Evolutionary conservation across 2,888 invertebrate genomes (phyloP).

Genomic region (Agrilus cyanescens): DNA sequence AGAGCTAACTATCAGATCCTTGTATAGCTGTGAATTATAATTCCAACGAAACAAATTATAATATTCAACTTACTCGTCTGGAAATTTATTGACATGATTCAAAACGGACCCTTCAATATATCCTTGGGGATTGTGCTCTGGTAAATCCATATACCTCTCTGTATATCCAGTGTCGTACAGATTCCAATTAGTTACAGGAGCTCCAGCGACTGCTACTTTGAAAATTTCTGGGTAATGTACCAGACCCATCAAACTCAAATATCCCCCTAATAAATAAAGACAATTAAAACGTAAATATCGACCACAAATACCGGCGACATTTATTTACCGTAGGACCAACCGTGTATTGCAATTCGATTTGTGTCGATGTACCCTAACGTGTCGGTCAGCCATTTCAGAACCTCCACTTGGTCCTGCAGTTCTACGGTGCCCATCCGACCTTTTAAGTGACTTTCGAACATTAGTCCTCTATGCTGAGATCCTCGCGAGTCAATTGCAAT

Average conservation of each 20-base stretch:
- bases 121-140: slow-evolving; percentile 61
- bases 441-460: slow-evolving; percentile 84
- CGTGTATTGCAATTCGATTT: slow-evolving; percentile 86
- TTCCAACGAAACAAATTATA: neutral
- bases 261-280: slow-evolving; percentile 52
- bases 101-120: slow-evolving; percentile 79
- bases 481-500: slow-evolving; percentile 92
- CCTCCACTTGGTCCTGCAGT: slow-evolving; percentile 85
- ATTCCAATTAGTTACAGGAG: slow-evolving; percentile 95
- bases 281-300: neutral
- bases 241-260: slow-evolving; percentile 87
- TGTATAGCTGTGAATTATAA: too few species aligned
- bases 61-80: slow-evolving; percentile 77
- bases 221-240: slow-evolving; percentile 88
- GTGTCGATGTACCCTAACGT: slow-evolving; percentile 83
- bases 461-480: slow-evolving; percentile 82
- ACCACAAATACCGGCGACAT: neutral
- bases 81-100: slow-evolving; percentile 74
- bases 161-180: slow-evolving; percentile 98
- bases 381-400: slow-evolving; percentile 73
- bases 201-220: slow-evolving; percentile 92
- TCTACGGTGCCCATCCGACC: slow-evolving; percentile 91
- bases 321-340: slow-evolving; percentile 88
- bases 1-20: too few species aligned
- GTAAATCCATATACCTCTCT: slow-evolving; percentile 91